phyloP scores from a whole-genome alignment of 2,113 vertebrate species.

The Pteronura brasiliensis region DNA sequence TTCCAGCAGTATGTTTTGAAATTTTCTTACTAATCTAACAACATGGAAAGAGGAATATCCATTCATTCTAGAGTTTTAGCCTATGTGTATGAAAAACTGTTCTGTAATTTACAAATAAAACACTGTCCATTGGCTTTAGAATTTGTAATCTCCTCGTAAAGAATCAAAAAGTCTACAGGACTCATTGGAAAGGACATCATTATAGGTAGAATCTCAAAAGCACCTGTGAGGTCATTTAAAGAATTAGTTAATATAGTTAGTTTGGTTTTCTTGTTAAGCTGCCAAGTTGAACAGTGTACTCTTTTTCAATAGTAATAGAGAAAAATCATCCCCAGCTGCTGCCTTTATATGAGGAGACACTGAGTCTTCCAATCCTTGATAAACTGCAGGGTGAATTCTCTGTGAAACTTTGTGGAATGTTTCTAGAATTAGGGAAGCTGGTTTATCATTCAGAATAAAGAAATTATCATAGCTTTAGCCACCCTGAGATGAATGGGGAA shows the following conservation, averaged over 20 bases:
- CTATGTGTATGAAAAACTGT: not conserved
- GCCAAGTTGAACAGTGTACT: not conserved
- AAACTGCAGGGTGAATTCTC: not conserved
- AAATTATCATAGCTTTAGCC: not conserved
- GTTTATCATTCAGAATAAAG: not conserved
- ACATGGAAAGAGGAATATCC: not conserved
- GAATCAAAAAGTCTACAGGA: not conserved
- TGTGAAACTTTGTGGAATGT: conserved; percentile 15
- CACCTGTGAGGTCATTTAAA: not conserved
- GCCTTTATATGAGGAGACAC: not conserved
- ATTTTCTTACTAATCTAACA: not conserved
- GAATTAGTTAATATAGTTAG: not conserved
- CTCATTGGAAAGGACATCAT: not conserved
- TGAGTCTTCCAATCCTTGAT: not conserved
- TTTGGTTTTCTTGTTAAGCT: not conserved
- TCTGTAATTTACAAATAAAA: not conserved
- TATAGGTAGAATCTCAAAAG: not conserved
- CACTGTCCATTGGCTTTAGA: not conserved
- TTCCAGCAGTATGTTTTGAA: not conserved
- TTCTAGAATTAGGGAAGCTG: not conserved
- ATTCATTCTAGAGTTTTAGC: not conserved
- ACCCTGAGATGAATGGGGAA: not conserved
- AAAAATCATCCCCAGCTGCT: not conserved
- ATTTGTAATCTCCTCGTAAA: not conserved
- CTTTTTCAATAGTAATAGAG: not conserved